Percentiles rank a stretch among this genome's conserved stretches.
These are phyloP conservation scores for Caenorhabditis sp. DNA, from an alignment of 2,888 invertebrate species.

Conservation along the genomic window DNA sequence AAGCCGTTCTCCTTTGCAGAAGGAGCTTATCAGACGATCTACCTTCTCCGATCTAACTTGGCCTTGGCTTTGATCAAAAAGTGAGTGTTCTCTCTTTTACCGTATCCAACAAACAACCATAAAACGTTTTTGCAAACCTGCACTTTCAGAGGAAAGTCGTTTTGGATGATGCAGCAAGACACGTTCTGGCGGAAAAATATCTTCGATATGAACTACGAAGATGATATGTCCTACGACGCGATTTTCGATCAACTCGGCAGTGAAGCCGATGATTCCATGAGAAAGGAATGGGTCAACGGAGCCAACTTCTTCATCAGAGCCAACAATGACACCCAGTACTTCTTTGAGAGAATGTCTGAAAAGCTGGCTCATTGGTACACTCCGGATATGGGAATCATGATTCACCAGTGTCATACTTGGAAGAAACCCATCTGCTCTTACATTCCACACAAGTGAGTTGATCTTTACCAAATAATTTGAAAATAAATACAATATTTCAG, in stretches of 20 bases:
- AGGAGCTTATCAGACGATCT: slow-evolving; percentile 82
- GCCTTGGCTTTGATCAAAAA: slow-evolving; percentile 77
- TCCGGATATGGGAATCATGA: slow-evolving; percentile 83
- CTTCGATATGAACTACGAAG: slow-evolving; percentile 80
- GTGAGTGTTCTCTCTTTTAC: slow-evolving; percentile 24
- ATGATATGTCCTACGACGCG: slow-evolving; percentile 77
- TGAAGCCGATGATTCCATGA: slow-evolving; percentile 73
- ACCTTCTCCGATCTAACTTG: slow-evolving; percentile 80
- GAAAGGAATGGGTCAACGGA: slow-evolving; percentile 83
- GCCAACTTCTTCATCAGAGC: slow-evolving; percentile 82
- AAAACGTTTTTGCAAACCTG: neutral
- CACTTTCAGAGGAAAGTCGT: slow-evolving; percentile 76
- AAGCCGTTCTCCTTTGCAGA: slow-evolving; percentile 82
- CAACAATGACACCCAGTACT: slow-evolving; percentile 79
- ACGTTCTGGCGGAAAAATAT: slow-evolving; percentile 76
- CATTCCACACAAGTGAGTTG: slow-evolving; percentile 81
- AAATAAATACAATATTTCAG: too few species aligned
- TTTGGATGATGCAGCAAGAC: slow-evolving; percentile 83
- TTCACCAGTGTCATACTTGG: slow-evolving; percentile 83
- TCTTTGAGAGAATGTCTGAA: slow-evolving; percentile 80
- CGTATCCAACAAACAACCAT: too few species aligned
- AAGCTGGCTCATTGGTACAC: slow-evolving; percentile 81
- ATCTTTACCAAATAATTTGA: neutral
- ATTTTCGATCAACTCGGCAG: slow-evolving; percentile 82
- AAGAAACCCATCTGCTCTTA: slow-evolving; percentile 76